Base-by-base conservation (phyloP, 2,888 invertebrate genomes). In the Limnephilus lunatus region DNA sequence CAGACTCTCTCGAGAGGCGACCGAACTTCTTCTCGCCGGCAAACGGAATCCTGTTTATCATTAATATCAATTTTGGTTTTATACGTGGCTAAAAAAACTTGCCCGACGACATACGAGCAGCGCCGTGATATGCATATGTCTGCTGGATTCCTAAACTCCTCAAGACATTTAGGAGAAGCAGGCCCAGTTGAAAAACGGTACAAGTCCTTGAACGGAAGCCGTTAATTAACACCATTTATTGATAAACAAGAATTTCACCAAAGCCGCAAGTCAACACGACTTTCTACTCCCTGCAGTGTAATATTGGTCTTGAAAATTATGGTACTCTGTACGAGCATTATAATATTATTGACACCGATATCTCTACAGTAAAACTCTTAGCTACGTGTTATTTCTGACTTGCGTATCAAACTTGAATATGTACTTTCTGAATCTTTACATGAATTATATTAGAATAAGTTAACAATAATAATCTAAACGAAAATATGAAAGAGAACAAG, bases 41-140 rank as follows among this genome's bases (percentile, higher is more conserved):
- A 85, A 86, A 89, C 91, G 90, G 90, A 93, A 93, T 93, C 93
- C 93, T 93, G 93, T 93, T 93, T 93, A 92, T 91, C 87, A 90
- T 92, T 83, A 92, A 92, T 92, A 89, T 80, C 35, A 89, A 80
- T 80, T 89, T 89, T 89, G 88, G 88, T 81, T 89, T 87, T 87
- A 92, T 80, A 89, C 91, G 31, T 25, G 82, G 81, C 35, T 32
- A 48, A 92, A 93, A 93, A 93, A 93, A 93, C 93, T 86, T 35
- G 93, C 92, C 85, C 81, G 90, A 91, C 93, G 82, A 92, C 93
- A 92, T 93, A n/a, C 25, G n/a, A 68, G 9, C 25, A 81, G 81
- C 89, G 82, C 31, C 82, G 90, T 82, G 90, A 85, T 90, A 85
- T 86, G 92, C 89, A 92, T 92, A 92, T 30, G 53, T 89, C 81